Percentiles rank a stretch among this genome's conserved stretches.
phyloP scores from a whole-genome alignment of 1,140 invertebrate species.

The Heliothis virescens region DNA sequence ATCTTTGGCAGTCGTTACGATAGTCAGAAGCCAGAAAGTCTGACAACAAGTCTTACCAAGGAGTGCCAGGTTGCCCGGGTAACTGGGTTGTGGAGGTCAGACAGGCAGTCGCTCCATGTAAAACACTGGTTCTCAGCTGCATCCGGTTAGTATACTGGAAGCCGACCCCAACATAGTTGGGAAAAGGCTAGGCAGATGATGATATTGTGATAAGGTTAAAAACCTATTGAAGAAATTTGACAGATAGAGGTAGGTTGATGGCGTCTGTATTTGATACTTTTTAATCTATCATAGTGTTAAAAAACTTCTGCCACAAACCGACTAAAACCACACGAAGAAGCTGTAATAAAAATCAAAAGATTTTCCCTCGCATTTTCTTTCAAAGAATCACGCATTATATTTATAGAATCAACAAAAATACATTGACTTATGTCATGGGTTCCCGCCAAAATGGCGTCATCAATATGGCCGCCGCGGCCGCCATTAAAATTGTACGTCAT shows the following conservation, averaged over 20 bases:
- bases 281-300: not conserved
- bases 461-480: not conserved
- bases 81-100: too few species aligned
- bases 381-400: not conserved
- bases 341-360: too few species aligned
- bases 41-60: too few species aligned
- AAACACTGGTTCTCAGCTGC: too few species aligned
- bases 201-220: too few species aligned
- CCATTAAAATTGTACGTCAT: not conserved
- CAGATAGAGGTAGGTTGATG: too few species aligned
- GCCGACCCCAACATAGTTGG: not conserved
- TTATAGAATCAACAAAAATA: not conserved
- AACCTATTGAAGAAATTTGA: too few species aligned
- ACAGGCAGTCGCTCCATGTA: too few species aligned
- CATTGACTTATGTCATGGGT: not conserved
- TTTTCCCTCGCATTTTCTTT: not conserved
- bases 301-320: not conserved
- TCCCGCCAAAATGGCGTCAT: slow-evolving; percentile 3
- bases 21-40: too few species aligned
- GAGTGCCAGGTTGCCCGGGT: too few species aligned
- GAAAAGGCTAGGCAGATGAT: slow-evolving; percentile 10
- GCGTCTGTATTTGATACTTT: too few species aligned
- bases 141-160: not conserved
- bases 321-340: not conserved
- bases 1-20: too few species aligned